Evolutionary conservation across 2,888 invertebrate species (phyloP), one percentile per base, ranked within the genome.

Genomic region (Dryomyza anilis): DNA sequence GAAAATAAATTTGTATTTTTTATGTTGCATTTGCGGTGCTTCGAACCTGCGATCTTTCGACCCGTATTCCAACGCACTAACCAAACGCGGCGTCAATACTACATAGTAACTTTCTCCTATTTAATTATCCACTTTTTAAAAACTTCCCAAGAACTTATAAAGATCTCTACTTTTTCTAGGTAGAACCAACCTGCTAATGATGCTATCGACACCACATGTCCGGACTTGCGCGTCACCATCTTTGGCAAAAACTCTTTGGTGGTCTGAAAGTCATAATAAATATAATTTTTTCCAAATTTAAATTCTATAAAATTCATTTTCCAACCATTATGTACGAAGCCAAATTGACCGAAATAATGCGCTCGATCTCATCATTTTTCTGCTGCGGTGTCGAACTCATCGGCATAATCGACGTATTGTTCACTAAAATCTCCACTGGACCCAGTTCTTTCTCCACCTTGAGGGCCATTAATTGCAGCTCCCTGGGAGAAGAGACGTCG

Each of bases 371-470:
- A 53, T 83, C 79, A 33, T 79, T 79, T 48, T 81, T 80, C 27
- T 81, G 73, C 16, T 81, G 78, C 5, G 82, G 78, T 10, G 84
- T 77, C 12, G 80, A 77, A 29, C 82, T 78, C 71, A 81, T 77
- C 60, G 82, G 82, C 73, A 85, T 82, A 14, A 81, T 70, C 2
- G 85, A 85, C 1, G 85, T 85, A 73, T 85, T 85, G 69, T 85
- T 85, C 2, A 85, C 78, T 59, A 85, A 68, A 60, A 85, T 82
- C 59, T 85, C 85, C 14, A 85, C 83, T 0, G 81, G 79, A 2
- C 84, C 84, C 69, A 84, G 64, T 59, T 83, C 81, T 56, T 78
- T 78, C 66, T 80, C 80, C 36, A 84, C 77, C 65, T 79, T 77
- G 39, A 74, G 71, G 16, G 80, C 79, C 74, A 84, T 74, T 43